These are phyloP conservation scores for Polypedilum vanderplanki DNA, from an alignment of 1,140 invertebrate genomes.

Conservation along the genomic window DNA sequence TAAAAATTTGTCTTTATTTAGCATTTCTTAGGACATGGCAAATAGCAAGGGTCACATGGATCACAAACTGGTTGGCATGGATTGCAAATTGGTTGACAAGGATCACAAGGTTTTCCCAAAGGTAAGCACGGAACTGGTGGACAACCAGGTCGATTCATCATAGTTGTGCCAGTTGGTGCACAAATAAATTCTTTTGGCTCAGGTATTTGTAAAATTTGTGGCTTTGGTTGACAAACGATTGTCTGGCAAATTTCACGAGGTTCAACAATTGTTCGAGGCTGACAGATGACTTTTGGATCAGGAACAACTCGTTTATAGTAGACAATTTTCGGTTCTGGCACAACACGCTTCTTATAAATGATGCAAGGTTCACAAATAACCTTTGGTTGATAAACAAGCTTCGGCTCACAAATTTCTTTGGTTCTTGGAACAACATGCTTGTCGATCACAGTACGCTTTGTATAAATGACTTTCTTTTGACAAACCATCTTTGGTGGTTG, in stretches of 20 bases:
- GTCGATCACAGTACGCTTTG: slow-evolving; percentile 39
- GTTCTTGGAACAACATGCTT: slow-evolving; percentile 41
- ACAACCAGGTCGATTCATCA: not conserved
- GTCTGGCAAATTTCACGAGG: slow-evolving; percentile 40
- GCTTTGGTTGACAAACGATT: slow-evolving; percentile 41
- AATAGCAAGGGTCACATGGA: not conserved
- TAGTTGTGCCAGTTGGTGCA: slow-evolving; percentile 39
- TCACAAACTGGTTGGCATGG: not conserved
- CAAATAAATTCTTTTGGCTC: slow-evolving; percentile 41
- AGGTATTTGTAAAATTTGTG: slow-evolving; percentile 40
- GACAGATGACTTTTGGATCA: slow-evolving; percentile 37
- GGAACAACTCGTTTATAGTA: not conserved
- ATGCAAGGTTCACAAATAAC: slow-evolving; percentile 39
- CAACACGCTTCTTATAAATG: not conserved
- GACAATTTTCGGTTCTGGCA: not conserved
- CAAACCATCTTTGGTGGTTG: slow-evolving; percentile 41
- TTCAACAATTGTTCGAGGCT: slow-evolving; percentile 39
- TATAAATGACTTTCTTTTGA: slow-evolving; percentile 40
- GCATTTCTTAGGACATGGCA: not conserved
- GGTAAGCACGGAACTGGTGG: not conserved
- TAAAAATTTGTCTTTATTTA: not conserved
- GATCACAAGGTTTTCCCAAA: not conserved
- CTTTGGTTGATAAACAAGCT: slow-evolving; percentile 40
- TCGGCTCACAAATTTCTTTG: slow-evolving; percentile 39
- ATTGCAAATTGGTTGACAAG: not conserved